These are phyloP conservation scores for Mylabris phalerata DNA, from an alignment of 1,140 invertebrate genomes.

Conservation along the genomic window DNA sequence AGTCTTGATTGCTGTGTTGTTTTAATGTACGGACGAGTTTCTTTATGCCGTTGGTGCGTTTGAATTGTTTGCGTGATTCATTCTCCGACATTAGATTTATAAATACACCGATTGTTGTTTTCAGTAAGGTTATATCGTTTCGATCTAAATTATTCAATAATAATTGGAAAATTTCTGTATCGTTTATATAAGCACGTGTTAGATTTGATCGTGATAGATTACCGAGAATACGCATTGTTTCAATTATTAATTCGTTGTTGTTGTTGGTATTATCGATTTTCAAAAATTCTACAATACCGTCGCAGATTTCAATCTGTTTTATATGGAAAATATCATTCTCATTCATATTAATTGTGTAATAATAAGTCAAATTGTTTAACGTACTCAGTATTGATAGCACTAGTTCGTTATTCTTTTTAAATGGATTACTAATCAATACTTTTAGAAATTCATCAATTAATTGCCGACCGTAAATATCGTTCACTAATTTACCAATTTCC, in stretches of 20 bases:
- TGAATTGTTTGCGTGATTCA: slow-evolving; percentile 48
- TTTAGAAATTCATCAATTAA: slow-evolving; percentile 49
- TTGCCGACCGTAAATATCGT: slow-evolving; percentile 37
- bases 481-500: slow-evolving; percentile 55
- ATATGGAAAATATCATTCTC: slow-evolving; percentile 39
- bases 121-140: slow-evolving; percentile 51
- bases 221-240: slow-evolving; percentile 58
- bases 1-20: slow-evolving; percentile 51
- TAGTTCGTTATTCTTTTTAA: slow-evolving; percentile 56
- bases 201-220: slow-evolving; percentile 57
- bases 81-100: slow-evolving; percentile 63
- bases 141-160: slow-evolving; percentile 31
- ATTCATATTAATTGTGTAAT: slow-evolving; percentile 41
- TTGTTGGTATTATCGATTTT: slow-evolving; percentile 39
- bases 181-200: slow-evolving; percentile 49
- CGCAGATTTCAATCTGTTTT: slow-evolving; percentile 40
- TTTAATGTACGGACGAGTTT: slow-evolving; percentile 52
- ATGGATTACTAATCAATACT: slow-evolving; percentile 46
- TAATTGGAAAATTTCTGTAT: slow-evolving; percentile 41
- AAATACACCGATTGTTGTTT: slow-evolving; percentile 58
- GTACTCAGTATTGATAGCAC: slow-evolving; percentile 56
- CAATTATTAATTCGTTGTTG: slow-evolving; percentile 49
- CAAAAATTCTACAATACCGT: slow-evolving; percentile 36
- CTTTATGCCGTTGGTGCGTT: slow-evolving; percentile 38
- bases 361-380: slow-evolving; percentile 62